Percentiles rank a stretch among this genome's conserved stretches.
Evolutionary conservation across 2,113 vertebrate species (phyloP).

Genomic region (Butorides virescens): DNA sequence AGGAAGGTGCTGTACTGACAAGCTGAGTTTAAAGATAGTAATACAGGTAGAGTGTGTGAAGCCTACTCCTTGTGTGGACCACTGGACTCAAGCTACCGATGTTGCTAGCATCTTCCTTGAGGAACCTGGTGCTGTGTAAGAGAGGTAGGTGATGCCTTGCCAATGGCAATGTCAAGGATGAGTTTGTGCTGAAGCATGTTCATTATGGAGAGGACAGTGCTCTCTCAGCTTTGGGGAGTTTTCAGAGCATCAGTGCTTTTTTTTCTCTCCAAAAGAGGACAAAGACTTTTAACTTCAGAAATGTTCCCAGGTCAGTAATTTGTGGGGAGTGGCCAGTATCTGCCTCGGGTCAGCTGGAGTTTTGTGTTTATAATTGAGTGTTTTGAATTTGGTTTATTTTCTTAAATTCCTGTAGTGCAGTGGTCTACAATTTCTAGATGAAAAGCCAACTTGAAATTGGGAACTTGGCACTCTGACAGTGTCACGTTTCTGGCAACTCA

Average conservation of each 20-base stretch:
- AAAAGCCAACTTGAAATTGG: neutral
- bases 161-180: neutral
- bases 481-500: neutral
- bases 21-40: neutral
- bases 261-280: neutral
- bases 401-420: neutral
- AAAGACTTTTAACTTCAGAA: neutral
- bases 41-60: accelerated
- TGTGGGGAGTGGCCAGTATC: neutral
- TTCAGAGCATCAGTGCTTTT: neutral
- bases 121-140: neutral
- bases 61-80: accelerated
- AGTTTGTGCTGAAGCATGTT: neutral
- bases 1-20: neutral
- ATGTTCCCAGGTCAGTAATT: neutral
- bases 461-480: neutral
- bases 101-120: neutral
- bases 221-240: neutral
- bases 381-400: neutral
- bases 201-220: neutral
- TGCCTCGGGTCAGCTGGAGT: neutral
- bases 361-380: neutral
- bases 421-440: neutral
- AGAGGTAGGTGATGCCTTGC: neutral
- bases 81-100: neutral